phyloP scores from a whole-genome alignment of 1,140 invertebrate genomes.

The Sycophaga agraensis region DNA sequence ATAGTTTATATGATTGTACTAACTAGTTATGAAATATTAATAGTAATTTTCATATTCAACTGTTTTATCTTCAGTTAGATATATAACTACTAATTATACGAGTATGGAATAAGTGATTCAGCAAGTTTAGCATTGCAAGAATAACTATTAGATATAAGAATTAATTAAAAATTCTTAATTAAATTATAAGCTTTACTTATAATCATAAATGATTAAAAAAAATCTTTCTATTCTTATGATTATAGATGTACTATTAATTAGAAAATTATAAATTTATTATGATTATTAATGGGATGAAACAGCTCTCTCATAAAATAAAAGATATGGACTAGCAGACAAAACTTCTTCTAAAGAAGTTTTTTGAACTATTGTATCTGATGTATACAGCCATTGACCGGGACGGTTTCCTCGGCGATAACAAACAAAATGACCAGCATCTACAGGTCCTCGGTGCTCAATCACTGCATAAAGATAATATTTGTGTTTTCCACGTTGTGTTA shows the following conservation, averaged over 20 bases:
- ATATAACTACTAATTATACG: too few relatives aligned
- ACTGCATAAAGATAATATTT: constrained; percentile 78
- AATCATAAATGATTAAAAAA: not conserved
- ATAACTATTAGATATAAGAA: not conserved
- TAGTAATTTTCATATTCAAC: too few relatives aligned
- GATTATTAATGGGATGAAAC: not conserved
- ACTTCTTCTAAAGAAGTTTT: constrained; percentile 47
- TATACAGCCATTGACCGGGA: constrained; percentile 49
- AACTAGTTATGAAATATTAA: too few relatives aligned
- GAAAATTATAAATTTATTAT: not conserved
- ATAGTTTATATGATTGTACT: too few relatives aligned
- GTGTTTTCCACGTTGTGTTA: constrained; percentile 45
- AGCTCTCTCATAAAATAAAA: constrained; percentile 52
- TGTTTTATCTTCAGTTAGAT: too few relatives aligned
- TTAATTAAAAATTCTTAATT: not conserved
- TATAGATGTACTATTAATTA: not conserved
- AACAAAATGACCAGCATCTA: constrained; percentile 87
- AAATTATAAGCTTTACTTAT: not conserved
- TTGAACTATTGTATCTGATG: constrained; percentile 53
- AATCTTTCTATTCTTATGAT: too few relatives aligned
- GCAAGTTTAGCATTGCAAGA: not conserved
- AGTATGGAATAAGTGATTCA: not conserved
- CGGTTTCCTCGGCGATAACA: constrained; percentile 77
- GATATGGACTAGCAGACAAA: constrained; percentile 50
- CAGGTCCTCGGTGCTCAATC: constrained; percentile 86